Conservation (phyloP, 2,797 vertebrate species). For the Syngnathus acus region DNA sequence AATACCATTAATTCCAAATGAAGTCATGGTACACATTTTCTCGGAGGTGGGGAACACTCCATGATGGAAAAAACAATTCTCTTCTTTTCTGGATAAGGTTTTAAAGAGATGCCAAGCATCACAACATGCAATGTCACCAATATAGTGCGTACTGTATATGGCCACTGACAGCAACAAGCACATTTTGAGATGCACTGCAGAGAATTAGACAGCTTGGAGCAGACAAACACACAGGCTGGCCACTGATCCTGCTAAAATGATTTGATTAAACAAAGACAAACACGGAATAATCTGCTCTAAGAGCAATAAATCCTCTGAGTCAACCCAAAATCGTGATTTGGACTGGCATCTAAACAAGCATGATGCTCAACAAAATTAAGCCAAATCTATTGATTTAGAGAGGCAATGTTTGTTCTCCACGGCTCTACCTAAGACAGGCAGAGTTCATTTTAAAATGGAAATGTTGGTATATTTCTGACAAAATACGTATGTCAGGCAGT, state of each 20-base stretch:
- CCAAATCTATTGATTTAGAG: conserved; percentile 59
- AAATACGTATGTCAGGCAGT: no score
- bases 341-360: conserved; percentile 54
- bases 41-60: not conserved
- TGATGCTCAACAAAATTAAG: conserved; percentile 40
- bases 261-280: conserved; percentile 70
- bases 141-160: conserved; percentile 17
- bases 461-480: not conserved
- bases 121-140: conserved; percentile 23
- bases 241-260: conserved; percentile 65
- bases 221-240: conserved; percentile 62
- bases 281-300: conserved; percentile 61
- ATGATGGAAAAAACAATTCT: not conserved
- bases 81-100: not conserved
- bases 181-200: conserved; percentile 37
- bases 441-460: conserved; percentile 16
- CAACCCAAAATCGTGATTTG: conserved; percentile 56
- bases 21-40: conserved; percentile 11
- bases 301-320: conserved; percentile 58
- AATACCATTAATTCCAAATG: conserved; percentile 12
- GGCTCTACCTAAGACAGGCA: conserved; percentile 32
- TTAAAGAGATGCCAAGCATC: conserved; percentile 4
- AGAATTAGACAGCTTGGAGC: conserved; percentile 63
- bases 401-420: conserved; percentile 46
- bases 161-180: conserved; percentile 41